Conservation (phyloP, 2,113 vertebrate species). For the Gila orcuttii region DNA sequence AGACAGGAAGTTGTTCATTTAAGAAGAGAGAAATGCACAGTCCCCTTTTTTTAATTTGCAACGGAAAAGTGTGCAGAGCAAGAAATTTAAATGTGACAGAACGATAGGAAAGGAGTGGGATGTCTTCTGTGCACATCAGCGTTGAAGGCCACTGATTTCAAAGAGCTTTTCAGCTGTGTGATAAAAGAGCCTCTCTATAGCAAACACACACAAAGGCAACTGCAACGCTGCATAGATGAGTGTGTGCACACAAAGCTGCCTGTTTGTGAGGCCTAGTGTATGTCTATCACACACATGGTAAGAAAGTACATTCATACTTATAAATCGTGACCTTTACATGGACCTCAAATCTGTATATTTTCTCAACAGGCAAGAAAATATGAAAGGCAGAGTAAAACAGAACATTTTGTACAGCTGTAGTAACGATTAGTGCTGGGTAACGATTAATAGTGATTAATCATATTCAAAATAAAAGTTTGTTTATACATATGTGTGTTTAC, state of each 20-base stretch:
- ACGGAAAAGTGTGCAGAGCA: conserved; percentile 23
- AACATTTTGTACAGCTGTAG: neutral
- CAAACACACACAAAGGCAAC: conserved; percentile 28
- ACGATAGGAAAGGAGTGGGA: conserved; percentile 19
- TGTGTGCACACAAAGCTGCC: conserved; percentile 33
- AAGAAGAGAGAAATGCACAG: conserved; percentile 7
- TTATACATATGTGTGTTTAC: too few relatives aligned
- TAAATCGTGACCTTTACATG: neutral
- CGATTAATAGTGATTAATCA: too few relatives aligned
- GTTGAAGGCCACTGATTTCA: conserved; percentile 54
- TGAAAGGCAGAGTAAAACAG: neutral
- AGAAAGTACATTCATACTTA: neutral
- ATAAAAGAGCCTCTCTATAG: conserved; percentile 35
- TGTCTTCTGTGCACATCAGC: conserved; percentile 14
- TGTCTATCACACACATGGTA: neutral
- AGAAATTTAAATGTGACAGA: conserved; percentile 35
- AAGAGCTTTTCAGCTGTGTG: conserved; percentile 51
- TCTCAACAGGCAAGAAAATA: neutral
- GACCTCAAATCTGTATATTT: neutral
- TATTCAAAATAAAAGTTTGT: too few relatives aligned
- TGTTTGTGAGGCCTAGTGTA: conserved; percentile 40
- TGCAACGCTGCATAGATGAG: conserved; percentile 1
- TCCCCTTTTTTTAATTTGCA: neutral
- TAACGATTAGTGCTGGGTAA: too few relatives aligned
- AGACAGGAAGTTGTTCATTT: conserved; percentile 3